Base-by-base conservation (phyloP, 1,140 invertebrate species). In the Macrosteles quadrilineatus region DNA sequence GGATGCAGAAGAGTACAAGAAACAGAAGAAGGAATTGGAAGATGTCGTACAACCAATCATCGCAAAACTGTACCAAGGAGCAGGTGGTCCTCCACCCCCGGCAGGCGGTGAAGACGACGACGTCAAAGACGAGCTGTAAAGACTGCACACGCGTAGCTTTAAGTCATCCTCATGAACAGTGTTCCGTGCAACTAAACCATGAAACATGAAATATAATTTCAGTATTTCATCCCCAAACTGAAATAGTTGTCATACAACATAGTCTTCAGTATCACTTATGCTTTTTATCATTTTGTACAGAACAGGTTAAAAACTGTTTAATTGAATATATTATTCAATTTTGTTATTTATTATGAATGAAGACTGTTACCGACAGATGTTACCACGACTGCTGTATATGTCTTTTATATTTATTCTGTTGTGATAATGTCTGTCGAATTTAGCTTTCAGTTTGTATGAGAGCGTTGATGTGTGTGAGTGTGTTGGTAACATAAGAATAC, bases 11-110 rank as follows among this genome's bases (percentile, higher is more conserved):
- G 95, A 97, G 64, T 95, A 95, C 83, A 96, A 97, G 79, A 92
- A 93, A 79, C 94, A 98, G 78, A 99, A 99, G 90, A 99, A 99
- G 80, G 91, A 96, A 78, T 82, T 99, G 11, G 96, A 98, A 81
- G 91, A 95, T 75, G 89, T 98, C 68, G 95, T 98, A 4, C 95
- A 98, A 78, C 98, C 98, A 11, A 98, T 99, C 78, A 97, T 99
- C 77, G 90, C 95, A 21, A 99, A 99, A 84, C 83, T 99, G 59
- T 99, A 99, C 82, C 93, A 97, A 79, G 90, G 91, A 50, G 84
- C 89, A 53, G 92, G 90, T 25, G 91, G 89, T 63, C 86, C 87
- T n/a, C 88, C 89, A 1, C 88, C 91, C 66, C 88, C 90, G 23
- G 85, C 87, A 1, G 85, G 82, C 0, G 84, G 82, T 1, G 84